These are phyloP conservation scores for Tholera decimalis DNA, from an alignment of 2,888 invertebrate species.

Conservation along the genomic window DNA sequence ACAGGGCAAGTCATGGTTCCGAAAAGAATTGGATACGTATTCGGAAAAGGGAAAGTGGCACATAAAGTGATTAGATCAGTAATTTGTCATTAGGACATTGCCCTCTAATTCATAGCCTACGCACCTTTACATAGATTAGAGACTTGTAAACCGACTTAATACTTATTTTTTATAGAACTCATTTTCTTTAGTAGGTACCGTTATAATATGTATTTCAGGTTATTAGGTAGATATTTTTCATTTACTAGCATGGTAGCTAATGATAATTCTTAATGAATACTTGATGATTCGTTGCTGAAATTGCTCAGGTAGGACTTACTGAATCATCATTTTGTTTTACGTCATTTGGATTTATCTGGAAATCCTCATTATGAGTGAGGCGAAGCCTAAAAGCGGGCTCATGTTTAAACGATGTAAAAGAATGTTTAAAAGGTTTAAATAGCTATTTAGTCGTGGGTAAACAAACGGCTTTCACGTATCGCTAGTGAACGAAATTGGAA, in stretches of 20 bases:
- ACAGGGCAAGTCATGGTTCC: neutral
- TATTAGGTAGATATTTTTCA: slow-evolving; percentile 3
- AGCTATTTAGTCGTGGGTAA: slow-evolving; percentile 23
- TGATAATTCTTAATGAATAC: no score
- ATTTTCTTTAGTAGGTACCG: no score
- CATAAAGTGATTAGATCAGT: slow-evolving; percentile 15
- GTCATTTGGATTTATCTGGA: slow-evolving; percentile 7
- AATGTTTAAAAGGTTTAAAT: slow-evolving; percentile 28
- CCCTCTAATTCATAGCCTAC: neutral
- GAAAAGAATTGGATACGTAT: neutral
- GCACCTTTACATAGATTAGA: neutral
- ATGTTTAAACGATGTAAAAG: slow-evolving; percentile 7
- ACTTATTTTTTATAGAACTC: no score
- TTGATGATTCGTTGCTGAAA: slow-evolving; percentile 1
- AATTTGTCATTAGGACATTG: neutral
- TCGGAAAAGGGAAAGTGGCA: slow-evolving; percentile 7
- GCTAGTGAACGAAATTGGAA: slow-evolving; percentile 25
- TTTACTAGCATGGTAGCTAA: no score
- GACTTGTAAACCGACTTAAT: neutral
- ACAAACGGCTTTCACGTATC: slow-evolving; percentile 38
- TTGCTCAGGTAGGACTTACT: neutral
- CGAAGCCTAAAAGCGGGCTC: slow-evolving; percentile 16
- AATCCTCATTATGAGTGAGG: neutral
- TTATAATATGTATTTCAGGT: slow-evolving; percentile 11
- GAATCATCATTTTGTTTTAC: neutral